Base-by-base conservation (phyloP, 2,797 vertebrate species). In the Threskiornis aethiopicus region DNA sequence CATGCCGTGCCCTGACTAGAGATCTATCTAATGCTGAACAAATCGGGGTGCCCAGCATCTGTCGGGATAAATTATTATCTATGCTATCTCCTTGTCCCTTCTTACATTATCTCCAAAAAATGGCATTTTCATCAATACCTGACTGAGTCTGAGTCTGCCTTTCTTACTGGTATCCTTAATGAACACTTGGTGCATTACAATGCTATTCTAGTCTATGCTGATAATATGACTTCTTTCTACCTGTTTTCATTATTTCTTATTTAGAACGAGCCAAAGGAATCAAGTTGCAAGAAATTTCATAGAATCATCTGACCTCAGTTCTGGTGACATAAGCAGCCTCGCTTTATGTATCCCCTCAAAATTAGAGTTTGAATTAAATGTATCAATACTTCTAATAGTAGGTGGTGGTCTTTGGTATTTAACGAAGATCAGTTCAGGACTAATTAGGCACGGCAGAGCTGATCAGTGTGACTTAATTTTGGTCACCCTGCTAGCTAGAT, bases 271-370 rank as follows among this genome's bases (percentile, higher is more conserved):
- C 20, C 33, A 75, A 59, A 82, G n/a, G 16, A 72, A 47, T 71
- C 6, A 39, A 67, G 5, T 44, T 71, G 33, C 52, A 79, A 71
- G 35, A 84, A 33, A 82, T 93, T 62, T 87, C 33, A 8, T 55
- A 51, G 35, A 54, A 58, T 66, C 25, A 58, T 73, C 37, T 77
- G 70, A 71, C 14, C 33, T 4, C 15, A 55, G 16, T 87, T 78
- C 57, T 78, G 33, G 25, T 84, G 31, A 26, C n/a, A 47, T 20
- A 87, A 62, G 5, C 71, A 84, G 69, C 24, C 22, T 93, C 19
- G 9, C 13, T 41, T 66, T 62, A n/a, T 2, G 0, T 39, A 21
- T n/a, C 1, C 4, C 18, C 14, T 5, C 19, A 2, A 57, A 83
- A 54, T 4, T 28, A 26, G 21, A 85, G 13, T 70, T 81, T 85